phyloP scores from a whole-genome alignment of 2,888 invertebrate genomes.

The Stenolophus ochropezus region DNA sequence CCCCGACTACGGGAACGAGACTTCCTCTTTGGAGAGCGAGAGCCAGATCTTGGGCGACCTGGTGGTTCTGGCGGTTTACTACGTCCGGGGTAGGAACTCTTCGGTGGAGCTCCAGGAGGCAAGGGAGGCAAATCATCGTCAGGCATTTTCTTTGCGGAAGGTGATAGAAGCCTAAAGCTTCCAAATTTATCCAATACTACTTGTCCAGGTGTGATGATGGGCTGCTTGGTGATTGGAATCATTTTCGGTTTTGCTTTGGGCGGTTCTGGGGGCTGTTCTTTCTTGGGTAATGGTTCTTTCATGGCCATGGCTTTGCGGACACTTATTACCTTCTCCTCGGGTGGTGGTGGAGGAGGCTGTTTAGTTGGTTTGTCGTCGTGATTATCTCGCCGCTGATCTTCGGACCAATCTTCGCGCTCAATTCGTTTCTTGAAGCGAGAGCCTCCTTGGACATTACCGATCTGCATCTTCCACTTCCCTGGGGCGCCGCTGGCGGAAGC shows the following conservation, averaged over 20 bases:
- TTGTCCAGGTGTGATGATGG: constrained; percentile 73
- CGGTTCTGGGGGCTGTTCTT: constrained; percentile 69
- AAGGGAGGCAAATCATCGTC: constrained; percentile 72
- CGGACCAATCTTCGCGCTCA: constrained; percentile 73
- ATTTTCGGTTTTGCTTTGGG: constrained; percentile 66
- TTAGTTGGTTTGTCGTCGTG: constrained; percentile 68
- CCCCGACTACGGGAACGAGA: constrained; percentile 80
- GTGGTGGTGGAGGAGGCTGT: constrained; percentile 68
- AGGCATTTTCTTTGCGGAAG: constrained; percentile 71
- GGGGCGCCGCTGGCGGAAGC: constrained; percentile 74
- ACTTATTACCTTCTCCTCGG: constrained; percentile 77
- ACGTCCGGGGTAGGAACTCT: constrained; percentile 73
- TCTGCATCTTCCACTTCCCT: constrained; percentile 83
- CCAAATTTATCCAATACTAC: constrained; percentile 85
- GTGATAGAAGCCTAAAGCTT: constrained; percentile 79
- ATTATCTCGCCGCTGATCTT: constrained; percentile 74
- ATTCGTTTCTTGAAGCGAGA: constrained; percentile 80
- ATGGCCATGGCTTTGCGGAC: constrained; percentile 79
- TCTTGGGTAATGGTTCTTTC: constrained; percentile 78
- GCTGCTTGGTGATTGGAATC: constrained; percentile 66
- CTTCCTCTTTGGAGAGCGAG: constrained; percentile 79
- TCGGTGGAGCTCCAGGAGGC: constrained; percentile 75
- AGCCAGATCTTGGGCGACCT: constrained; percentile 73
- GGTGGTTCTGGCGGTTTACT: constrained; percentile 72
- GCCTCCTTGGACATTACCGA: constrained; percentile 75